These are phyloP conservation scores for Epirrhoe tristata DNA, from an alignment of 2,888 invertebrate species.

Conservation along the genomic window DNA sequence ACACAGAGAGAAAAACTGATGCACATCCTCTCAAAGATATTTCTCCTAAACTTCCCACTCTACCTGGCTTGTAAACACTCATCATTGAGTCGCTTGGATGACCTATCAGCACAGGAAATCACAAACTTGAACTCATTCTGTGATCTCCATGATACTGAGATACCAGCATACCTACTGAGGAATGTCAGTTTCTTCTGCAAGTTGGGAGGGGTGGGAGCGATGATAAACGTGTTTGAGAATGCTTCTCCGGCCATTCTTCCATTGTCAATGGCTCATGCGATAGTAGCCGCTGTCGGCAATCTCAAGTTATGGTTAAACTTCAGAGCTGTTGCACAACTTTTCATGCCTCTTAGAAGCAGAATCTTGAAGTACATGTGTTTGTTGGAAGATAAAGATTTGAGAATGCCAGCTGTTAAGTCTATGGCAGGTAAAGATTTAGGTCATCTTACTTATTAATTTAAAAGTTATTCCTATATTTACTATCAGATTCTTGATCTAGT, in stretches of 20 bases:
- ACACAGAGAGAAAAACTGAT: constrained; percentile 95
- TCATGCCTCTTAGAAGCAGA: constrained; percentile 94
- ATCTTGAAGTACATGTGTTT: constrained; percentile 97
- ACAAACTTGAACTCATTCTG: constrained; percentile 92
- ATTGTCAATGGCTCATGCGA: constrained; percentile 95
- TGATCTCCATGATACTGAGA: constrained; percentile 97
- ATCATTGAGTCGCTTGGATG: constrained; percentile 92
- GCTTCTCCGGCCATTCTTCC: constrained; percentile 91
- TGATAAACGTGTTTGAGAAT: constrained; percentile 94
- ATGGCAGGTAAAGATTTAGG: constrained; percentile 90
- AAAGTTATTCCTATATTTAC: background rate
- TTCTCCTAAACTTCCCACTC: constrained; percentile 95
- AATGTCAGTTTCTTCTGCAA: constrained; percentile 98
- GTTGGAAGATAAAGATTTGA: constrained; percentile 95
- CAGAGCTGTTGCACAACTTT: constrained; percentile 94
- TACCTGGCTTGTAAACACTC: constrained; percentile 95
- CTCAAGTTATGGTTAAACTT: constrained; percentile 97
- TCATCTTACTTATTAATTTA: background rate
- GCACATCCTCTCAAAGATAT: constrained; percentile 93
- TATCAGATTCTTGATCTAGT: background rate
- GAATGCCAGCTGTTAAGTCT: constrained; percentile 94
- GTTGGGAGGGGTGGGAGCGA: constrained; percentile 94
- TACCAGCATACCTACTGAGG: constrained; percentile 94
- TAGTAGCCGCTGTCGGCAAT: constrained; percentile 96
- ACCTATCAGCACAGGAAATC: constrained; percentile 93